Percentiles rank a stretch among this genome's conserved stretches.
Conservation (phyloP, 2,888 invertebrate species). For the Peribatodes rhomboidaria region DNA sequence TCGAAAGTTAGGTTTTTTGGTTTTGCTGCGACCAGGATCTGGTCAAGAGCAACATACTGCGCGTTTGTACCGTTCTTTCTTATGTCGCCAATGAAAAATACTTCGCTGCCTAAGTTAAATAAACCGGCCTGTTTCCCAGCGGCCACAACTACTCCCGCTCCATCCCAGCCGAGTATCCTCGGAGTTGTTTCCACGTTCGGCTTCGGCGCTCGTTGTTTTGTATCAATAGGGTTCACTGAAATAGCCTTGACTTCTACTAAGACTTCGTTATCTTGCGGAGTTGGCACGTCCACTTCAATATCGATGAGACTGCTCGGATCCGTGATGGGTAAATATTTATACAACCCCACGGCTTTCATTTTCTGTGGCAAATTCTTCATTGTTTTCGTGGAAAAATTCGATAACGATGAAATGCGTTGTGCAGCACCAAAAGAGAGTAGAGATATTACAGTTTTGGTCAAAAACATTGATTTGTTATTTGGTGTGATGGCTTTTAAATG, state of each 20-base stretch:
- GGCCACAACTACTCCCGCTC: slow-evolving; percentile 71
- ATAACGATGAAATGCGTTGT: slow-evolving; percentile 17
- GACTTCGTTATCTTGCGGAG: slow-evolving; percentile 63
- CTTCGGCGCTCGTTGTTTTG: slow-evolving; percentile 74
- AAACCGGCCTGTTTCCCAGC: slow-evolving; percentile 64
- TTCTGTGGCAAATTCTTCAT: slow-evolving; percentile 65
- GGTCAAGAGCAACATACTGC: slow-evolving; percentile 71
- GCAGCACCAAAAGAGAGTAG: slow-evolving; percentile 23
- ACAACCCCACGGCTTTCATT: slow-evolving; percentile 78
- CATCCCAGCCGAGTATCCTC: slow-evolving; percentile 77
- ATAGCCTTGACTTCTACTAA: slow-evolving; percentile 75
- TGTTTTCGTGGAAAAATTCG: slow-evolving; percentile 43
- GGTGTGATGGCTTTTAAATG: slow-evolving; percentile 14
- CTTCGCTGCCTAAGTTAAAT: slow-evolving; percentile 75
- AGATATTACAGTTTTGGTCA: slow-evolving; percentile 31
- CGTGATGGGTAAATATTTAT: slow-evolving; percentile 75
- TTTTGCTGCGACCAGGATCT: slow-evolving; percentile 69
- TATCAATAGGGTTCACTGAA: slow-evolving; percentile 77
- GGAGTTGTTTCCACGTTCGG: slow-evolving; percentile 64
- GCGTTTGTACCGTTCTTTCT: slow-evolving; percentile 74
- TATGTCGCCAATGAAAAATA: slow-evolving; percentile 73
- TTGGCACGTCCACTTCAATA: slow-evolving; percentile 70
- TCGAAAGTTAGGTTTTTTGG: slow-evolving; percentile 74
- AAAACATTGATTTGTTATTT: slow-evolving; percentile 26
- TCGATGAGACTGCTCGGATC: slow-evolving; percentile 72